Evolutionary conservation across 2,888 invertebrate genomes (phyloP).

Genomic region (Xylocampa areola): DNA sequence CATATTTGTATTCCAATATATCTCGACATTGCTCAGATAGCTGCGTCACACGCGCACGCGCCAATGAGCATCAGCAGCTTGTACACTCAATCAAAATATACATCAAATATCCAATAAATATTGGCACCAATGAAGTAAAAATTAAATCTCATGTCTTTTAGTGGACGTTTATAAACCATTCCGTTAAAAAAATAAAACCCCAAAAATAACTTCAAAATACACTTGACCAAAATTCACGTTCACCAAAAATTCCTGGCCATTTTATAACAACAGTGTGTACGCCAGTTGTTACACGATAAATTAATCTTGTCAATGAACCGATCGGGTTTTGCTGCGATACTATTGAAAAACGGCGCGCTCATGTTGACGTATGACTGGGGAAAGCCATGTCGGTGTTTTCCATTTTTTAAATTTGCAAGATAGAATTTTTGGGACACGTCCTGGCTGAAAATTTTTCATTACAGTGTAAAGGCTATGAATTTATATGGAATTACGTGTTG

Average conservation of each 20-base stretch:
- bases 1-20: too few relatives aligned
- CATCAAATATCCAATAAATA: too few relatives aligned
- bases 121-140: too few relatives aligned
- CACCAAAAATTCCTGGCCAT: slow-evolving; percentile 37
- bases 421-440: slow-evolving; percentile 33
- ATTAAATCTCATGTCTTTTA: too few relatives aligned
- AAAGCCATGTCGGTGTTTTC: slow-evolving; percentile 53
- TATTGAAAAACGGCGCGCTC: slow-evolving; percentile 73
- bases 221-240: slow-evolving; percentile 12
- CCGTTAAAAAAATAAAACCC: slow-evolving; percentile 1
- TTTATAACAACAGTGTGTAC: slow-evolving; percentile 54
- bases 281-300: slow-evolving; percentile 83
- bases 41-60: too few relatives aligned
- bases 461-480: slow-evolving; percentile 19
- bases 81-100: too few relatives aligned
- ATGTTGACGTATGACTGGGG: slow-evolving; percentile 69
- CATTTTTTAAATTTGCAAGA: slow-evolving; percentile 53
- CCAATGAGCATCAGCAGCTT: too few relatives aligned
- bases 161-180: too few relatives aligned
- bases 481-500: slow-evolving; percentile 14
- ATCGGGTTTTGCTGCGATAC: slow-evolving; percentile 71
- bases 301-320: slow-evolving; percentile 78
- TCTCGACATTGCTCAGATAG: too few relatives aligned
- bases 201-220: slow-evolving; percentile 14
- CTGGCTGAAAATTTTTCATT: slow-evolving; percentile 17